Base-by-base conservation (phyloP, 2,797 vertebrate species). In the Arnoldichthys spilopterus region DNA sequence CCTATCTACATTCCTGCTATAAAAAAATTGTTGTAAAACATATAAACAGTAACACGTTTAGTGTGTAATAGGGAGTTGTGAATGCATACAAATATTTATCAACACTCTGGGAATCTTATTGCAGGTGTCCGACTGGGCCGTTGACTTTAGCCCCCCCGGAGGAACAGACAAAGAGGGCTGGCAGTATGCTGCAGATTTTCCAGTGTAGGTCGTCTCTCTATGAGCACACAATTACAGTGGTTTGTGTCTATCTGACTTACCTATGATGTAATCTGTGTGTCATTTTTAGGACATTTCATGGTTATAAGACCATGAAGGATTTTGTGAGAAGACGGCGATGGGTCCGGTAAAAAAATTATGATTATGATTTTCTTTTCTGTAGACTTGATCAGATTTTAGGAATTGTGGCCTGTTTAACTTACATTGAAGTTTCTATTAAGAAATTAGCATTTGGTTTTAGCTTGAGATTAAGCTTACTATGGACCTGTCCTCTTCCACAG, bases 181-280 rank as follows among this genome's bases (percentile, higher is more conserved):
- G 98, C 98, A 99, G 91, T 99, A 97, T 0, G 97, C 98, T 32
- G 96, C 96, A 20, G 98, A 99, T 90, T 99, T 99, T 85, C 95
- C 96, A 0, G 93, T 94, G 98, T 99, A 93, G 74, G 97, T 82
- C 37, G 43, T 70, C 24, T 63, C 34, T 13, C 4, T 13, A 26
- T 51, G 13, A 47, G 12, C 15, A 2, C 32, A 59, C 5, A 7
- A 8, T 59, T 37, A 54, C 67, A 32, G 3, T 4, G 20, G 22
- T 7, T 68, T 62, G 7, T 26, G 3, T n/a, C 37, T 26, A n/a
- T 0, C 18, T 12, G 24, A 30, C 62, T 47, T 51, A 45, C 30
- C 26, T 79, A 49, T 81, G 22, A 32, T 74, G 11, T 58, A 7
- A 34, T 80, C 72, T 77, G 18, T 62, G 66, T 63, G 28, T 64